Base-by-base conservation (phyloP, 2,888 invertebrate genomes). In the Tanytarsus gracilentus region DNA sequence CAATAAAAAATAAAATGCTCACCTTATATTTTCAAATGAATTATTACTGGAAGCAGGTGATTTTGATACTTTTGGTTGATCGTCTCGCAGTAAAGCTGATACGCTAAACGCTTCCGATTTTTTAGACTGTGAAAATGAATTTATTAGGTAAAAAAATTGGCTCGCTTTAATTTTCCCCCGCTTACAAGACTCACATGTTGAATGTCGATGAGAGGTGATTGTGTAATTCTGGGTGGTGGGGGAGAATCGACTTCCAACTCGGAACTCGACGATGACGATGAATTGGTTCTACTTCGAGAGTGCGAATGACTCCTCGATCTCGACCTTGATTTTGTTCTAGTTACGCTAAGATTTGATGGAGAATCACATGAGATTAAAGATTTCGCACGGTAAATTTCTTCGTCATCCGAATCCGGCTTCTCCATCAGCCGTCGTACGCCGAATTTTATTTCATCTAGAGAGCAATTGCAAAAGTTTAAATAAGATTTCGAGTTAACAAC, bases 61-160 rank as follows among this genome's bases (percentile, higher is more conserved):
- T 61, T 62, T 77, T 0, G 78, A 79, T 4, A 78, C 77, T 71
- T 80, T 76, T 18, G 82, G 88, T 40, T 86, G 83, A 69, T 90
- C 90, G 61, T 90, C 88, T 71, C 88, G 78, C 50, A 91, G 72
- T 30, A 91, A 75, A 0, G 90, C 90, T 64, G 86, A 88, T 39
- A 91, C 89, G 60, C 88, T 88, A 72, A 90, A 91, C 23, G 86
- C 79, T 74, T 89, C 89, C 11, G 88, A 88, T 76, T 85, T 82
- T 71, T 86, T 86, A 8, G 78, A 74, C 18, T 59, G 58, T 18
- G n/a, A 9, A 11, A 14, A 33, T 33, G 33, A 5, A 33, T 33
- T 33, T 33, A 33, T 33, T 33, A 33, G 33, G n/a, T 9, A 33
- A 33, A 33, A 50, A 27, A 50, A 26, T 26, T 52, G 29, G 21